phyloP scores from a whole-genome alignment of 2,797 vertebrate genomes.

The Nannoperca obscura region DNA sequence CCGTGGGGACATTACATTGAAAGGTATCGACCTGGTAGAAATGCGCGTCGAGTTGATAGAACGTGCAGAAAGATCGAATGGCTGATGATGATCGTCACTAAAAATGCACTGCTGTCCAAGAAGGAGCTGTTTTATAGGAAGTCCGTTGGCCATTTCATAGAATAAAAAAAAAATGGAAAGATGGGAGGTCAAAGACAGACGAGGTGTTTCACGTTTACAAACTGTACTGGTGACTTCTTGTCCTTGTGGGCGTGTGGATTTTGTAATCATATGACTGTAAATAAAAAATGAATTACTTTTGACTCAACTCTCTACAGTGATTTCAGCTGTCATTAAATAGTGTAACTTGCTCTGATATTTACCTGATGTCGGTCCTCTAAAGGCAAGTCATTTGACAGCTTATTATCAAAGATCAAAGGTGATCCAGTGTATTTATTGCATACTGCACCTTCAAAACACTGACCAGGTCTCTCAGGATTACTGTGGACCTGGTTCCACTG shows the following conservation, averaged over 20 bases:
- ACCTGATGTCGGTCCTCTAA: not conserved
- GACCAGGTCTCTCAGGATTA: not conserved
- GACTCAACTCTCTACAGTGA: not conserved
- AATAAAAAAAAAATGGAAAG: not conserved
- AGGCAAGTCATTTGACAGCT: not conserved
- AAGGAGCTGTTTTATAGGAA: not conserved
- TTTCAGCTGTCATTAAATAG: not conserved
- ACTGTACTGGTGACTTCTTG: slow-evolving; percentile 54
- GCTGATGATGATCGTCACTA: not conserved
- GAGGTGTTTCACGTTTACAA: slow-evolving; percentile 44
- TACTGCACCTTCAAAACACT: not conserved
- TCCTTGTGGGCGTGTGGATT: slow-evolving; percentile 65
- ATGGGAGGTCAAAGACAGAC: not conserved
- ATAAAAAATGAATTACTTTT: slow-evolving; percentile 75
- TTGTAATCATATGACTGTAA: slow-evolving; percentile 76
- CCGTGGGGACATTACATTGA: not conserved
- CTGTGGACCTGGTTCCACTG: slow-evolving; percentile 17
- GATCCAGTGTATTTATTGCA: not conserved
- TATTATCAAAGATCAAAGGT: not conserved
- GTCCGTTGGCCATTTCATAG: slow-evolving; percentile 14
- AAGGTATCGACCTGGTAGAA: not conserved
- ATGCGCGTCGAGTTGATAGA: not conserved
- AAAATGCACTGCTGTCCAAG: not conserved
- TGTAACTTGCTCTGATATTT: not conserved
- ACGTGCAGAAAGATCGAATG: not conserved